Base-by-base conservation (phyloP, 2,797 vertebrate genomes). In the Sternarchorhynchus goeldii region DNA sequence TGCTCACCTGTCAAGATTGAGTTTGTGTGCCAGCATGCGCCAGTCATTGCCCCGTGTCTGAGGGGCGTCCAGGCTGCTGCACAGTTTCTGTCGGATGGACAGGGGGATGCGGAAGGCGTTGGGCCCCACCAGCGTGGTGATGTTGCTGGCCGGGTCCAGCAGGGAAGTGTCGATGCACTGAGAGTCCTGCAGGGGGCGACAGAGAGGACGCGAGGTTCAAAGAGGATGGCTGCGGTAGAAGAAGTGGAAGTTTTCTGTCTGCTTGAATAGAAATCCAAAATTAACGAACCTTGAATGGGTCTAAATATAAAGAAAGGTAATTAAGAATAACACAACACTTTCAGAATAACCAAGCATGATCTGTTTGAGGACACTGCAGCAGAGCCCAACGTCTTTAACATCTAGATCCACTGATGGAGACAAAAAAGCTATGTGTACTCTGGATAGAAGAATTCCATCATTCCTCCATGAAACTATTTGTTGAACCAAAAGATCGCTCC, bases 11-110 rank as follows among this genome's bases (percentile, higher is more conserved):
- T 97, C 97, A 88, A 98, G 92, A 89, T 94, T 95, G 63, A 99
- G 94, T 88, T 98, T 99, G 90, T 97, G 97, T 10, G 97, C 97
- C 87, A 99, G 90, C 95, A 98, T 95, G 87, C 97, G 92, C 97
- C 97, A 99, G 93, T 99, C 97, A 0, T 98, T 98, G 72, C 97
- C 97, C 75, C 97, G 91, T 6, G 95, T 97, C 91, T 98, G 96
- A 0, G 97, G 97, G 0, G 97, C 96, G 0, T 99, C 97, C 88
- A 99, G 93, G 87, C 97, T 98, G 88, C 95, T 96, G 74, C 97
- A 98, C 77, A 98, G 93, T 90, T 99, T 99, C 90, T 98, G 97
- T 73, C 97, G 90, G 87, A 99, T 98, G 0, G 97, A 95, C 39
- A 96, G 92, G 0, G 97, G 97, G 81, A 99, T 98, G 84, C 96